phyloP scores from a whole-genome alignment of 2,797 vertebrate genomes.

The Manis crassicaudata region DNA sequence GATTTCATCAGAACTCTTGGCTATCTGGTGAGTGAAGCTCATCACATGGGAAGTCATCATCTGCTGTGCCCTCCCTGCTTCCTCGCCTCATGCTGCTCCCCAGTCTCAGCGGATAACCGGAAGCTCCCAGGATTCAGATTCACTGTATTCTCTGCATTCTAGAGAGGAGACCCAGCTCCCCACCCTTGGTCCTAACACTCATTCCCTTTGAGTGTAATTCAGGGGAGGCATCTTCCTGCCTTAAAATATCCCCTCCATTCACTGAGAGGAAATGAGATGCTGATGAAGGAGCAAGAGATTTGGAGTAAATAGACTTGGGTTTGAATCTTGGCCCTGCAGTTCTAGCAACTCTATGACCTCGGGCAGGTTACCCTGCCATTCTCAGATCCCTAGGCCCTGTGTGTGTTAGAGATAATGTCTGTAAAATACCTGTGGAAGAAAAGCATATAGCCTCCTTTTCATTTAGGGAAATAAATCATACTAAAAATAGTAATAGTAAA shows the following conservation, averaged over 20 bases:
- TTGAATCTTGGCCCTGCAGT: background rate
- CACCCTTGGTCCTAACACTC: background rate
- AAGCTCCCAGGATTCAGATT: background rate
- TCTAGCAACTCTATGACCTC: background rate
- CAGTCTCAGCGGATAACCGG: background rate
- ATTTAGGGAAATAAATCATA: background rate
- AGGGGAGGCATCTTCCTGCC: background rate
- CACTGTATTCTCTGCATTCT: conserved; percentile 32
- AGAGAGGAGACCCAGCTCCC: background rate
- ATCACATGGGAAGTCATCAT: background rate
- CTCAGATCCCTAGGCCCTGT: background rate
- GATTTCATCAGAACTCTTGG: background rate
- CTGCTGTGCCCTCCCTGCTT: background rate
- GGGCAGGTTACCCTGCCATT: background rate
- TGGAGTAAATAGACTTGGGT: background rate
- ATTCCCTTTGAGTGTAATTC: background rate
- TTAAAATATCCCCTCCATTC: background rate
- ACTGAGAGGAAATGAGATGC: background rate
- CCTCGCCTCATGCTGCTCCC: background rate
- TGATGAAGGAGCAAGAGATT: background rate
- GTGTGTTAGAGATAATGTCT: background rate
- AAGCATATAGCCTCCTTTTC: background rate
- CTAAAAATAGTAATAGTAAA: conserved; percentile 8
- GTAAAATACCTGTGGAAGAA: background rate
- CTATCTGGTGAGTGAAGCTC: background rate